Evolutionary conservation across 2,888 invertebrate species (phyloP), one percentile per base, ranked within the genome.

Genomic region (Ctenicera cuprea): DNA sequence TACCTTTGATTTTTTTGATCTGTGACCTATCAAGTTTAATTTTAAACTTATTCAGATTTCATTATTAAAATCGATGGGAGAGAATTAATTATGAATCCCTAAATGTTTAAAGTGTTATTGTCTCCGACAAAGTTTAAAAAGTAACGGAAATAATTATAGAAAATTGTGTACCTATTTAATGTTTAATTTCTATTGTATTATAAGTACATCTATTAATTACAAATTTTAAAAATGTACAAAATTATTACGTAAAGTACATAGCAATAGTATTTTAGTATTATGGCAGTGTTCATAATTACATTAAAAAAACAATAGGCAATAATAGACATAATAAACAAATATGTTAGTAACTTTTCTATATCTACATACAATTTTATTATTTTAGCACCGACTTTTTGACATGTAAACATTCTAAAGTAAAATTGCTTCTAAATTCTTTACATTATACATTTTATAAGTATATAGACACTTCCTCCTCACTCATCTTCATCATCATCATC

Each of bases 241-340:
- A 14, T 45, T 45, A 4, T 61, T 48, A 16, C 2, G 5, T 33
- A 54, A 54, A 54, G 30, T 54, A 54, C 26, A 22, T 33, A 33
- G 26, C 30, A 54, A n/a, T 33, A 22, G 22, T 26, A 14, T 12
- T 54, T 4, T 33, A 22, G 22, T 26, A 14, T 12, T 54, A 54
- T 54, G 54, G 54, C 54, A 54, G 54, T 54, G 54, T 54, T 54
- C 30, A 33, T 26, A 30, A 30, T n/a, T 52, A 52, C 26, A 52
- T 26, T 18, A 20, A 45, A 52, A 26, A 12, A 16, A 48, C 26
- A 54, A 52, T n/a, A 33, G 33, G 5, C 26, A 33, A 12, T 20
- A 50, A 14, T 26, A 30, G 16, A 45, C 14, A 45, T 18, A 18
- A 45, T 16, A 45, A 1, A 18, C 9, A 45, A 16, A 9, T 45